Evolutionary conservation across 2,888 invertebrate genomes (phyloP), one percentile per base, ranked within the genome.

Genomic region (Orthonevra nobilis): DNA sequence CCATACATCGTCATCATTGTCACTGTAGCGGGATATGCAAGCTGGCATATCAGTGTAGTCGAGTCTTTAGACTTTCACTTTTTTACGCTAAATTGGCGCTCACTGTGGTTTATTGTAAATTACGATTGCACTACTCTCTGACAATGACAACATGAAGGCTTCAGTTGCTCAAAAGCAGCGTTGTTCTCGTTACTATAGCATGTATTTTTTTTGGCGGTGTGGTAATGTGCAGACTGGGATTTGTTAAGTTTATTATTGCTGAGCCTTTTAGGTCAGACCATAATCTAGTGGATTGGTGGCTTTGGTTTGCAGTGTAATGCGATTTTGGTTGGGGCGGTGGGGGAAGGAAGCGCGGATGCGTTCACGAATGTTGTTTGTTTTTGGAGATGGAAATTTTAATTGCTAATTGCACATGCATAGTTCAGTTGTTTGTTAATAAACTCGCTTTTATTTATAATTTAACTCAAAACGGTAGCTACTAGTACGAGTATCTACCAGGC

Each of bases 1-100:
- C 44, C 52, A n/a, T 32, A 23, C 17, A 17, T 52, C 46, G 42
- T 54, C 12, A 40, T 48, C 32, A 36, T 14, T 40, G 56, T 38
- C 14, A 6, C 20, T 58, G 12, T 50, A 50, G 36, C 34, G 26
- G 15, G n/a, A n/a, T n/a, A n/a, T n/a, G n/a, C n/a, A n/a, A n/a
- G n/a, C n/a, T n/a, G 23, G 15, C 19, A 44, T 54, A 44, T 61
- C 52, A 42, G 20, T 52, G 44, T 75, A 56, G 40, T 40, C 64
- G 56, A 73, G 68, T 56, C 61, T 66, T 54, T 50, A 66, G 61
- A 73, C 79, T 79, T 79, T 79, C 79, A 79, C 73, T 79, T 79
- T n/a, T 79, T 79, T 68, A 68, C 66, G 60, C 23, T 79, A 68
- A 79, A 79, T 79, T 79, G 72, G 60, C 60, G 79, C 66, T 30